Evolutionary conservation across 2,113 vertebrate genomes (phyloP), one percentile per base, ranked within the genome.

Genomic region (Cottus gobio): DNA sequence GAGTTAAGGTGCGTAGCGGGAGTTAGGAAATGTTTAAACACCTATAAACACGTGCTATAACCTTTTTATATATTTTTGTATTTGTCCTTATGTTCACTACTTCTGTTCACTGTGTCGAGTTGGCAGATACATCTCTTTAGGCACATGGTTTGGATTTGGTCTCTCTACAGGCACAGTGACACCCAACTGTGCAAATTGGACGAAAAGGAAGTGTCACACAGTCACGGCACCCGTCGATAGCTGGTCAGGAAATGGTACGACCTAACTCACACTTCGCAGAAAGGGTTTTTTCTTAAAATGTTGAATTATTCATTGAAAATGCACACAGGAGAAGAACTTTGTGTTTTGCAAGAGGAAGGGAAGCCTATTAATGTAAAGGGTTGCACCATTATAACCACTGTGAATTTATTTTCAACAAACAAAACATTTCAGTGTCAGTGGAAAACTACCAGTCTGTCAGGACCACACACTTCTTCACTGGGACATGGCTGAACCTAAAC

Each of bases 381-480:
- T 44, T 44, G 26, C 1, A 3, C 24, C 46, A n/a, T 52, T 34
- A 31, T 1, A 58, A 31, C 42, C 18, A 31, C 9, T 22, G 6
- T 15, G 46, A 4, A 31, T n/a, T 34, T 2, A 44, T 15, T 71
- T 22, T 22, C 3, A 42, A 58, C 24, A 18, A 15, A 54, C n/a
- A 6, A 20, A 50, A 50, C 48, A 22, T 50, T 50, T 50, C 36
- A 9, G 26, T 16, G 26, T 8, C 8, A 42, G 69, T 75, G 78
- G 69, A 77, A 85, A 77, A 37, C 15, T 68, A 80, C 72, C 11
- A 12, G 22, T 11, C 3, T 50, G 44, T 50, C 16, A 42, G 16
- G 20, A 75, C 58, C 56, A 72, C 30, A 20, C 42, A 3, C 18
- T 30, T 8, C 28, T 52, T 58, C 9, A 37, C 24, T 28, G n/a